These are phyloP conservation scores for Hyposmocoma kahamanoa DNA, from an alignment of 1,140 invertebrate genomes.

Conservation along the genomic window DNA sequence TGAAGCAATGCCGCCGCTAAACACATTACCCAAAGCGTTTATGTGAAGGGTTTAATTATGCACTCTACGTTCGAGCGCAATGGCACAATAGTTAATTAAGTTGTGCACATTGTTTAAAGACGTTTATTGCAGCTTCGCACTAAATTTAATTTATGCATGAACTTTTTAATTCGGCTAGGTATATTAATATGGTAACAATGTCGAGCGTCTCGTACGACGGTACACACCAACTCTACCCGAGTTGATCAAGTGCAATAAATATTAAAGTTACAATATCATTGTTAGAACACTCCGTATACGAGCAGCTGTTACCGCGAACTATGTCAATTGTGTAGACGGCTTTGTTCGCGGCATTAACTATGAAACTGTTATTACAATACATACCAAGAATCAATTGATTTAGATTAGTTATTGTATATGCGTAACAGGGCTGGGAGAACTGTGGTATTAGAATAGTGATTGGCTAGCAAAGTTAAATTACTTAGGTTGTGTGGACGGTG, in stretches of 20 bases:
- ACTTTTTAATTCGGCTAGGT: constrained; percentile 38
- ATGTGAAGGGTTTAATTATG: constrained; percentile 66
- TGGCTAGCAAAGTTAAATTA: too few relatives aligned
- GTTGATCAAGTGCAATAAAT: constrained; percentile 71
- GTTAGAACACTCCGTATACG: constrained; percentile 53
- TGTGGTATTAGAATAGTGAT: too few relatives aligned
- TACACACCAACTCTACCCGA: constrained; percentile 33
- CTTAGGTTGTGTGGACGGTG: not conserved
- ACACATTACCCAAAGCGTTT: constrained; percentile 67
- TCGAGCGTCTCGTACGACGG: constrained; percentile 8
- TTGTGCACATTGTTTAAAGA: constrained; percentile 51
- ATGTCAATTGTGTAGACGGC: constrained; percentile 59
- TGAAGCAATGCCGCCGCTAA: constrained; percentile 65
- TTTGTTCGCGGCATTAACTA: constrained; percentile 60
- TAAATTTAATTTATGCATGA: constrained; percentile 47
- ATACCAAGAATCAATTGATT: constrained; percentile 23
- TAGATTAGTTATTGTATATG: not conserved
- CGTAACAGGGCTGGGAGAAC: not conserved
- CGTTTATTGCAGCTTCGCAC: constrained; percentile 36
- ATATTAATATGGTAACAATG: too few relatives aligned
- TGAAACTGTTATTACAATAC: constrained; percentile 54
- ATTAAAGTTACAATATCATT: constrained; percentile 71
- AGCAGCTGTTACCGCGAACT: constrained; percentile 58
- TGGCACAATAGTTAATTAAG: constrained; percentile 62
- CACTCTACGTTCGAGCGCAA: constrained; percentile 52